These are phyloP conservation scores for Tyrophagus putrescentiae DNA, from an alignment of 1,140 invertebrate species.

Conservation along the genomic window DNA sequence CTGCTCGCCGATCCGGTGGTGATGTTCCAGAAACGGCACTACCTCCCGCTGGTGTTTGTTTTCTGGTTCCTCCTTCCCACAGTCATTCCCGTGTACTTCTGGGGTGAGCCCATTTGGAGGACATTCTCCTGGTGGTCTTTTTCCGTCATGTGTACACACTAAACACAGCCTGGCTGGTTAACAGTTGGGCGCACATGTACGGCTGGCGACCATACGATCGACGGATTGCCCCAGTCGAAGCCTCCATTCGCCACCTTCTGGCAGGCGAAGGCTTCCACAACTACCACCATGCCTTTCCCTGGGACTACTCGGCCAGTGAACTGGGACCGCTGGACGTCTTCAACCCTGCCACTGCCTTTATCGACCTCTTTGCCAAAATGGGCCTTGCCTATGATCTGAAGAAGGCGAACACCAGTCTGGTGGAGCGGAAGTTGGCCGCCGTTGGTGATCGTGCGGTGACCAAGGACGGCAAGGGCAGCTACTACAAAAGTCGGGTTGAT, in stretches of 20 bases:
- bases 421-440: neutral
- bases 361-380: slow-evolving; percentile 38
- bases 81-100: slow-evolving; percentile 57
- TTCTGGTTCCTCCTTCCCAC: slow-evolving; percentile 73
- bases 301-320: slow-evolving; percentile 39
- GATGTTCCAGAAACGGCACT: slow-evolving; percentile 72
- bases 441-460: neutral
- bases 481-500: neutral
- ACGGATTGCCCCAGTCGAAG: slow-evolving; percentile 40
- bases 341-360: slow-evolving; percentile 40
- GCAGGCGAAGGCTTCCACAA: slow-evolving; percentile 45
- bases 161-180: slow-evolving; percentile 57
- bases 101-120: slow-evolving; percentile 53
- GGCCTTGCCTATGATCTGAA: slow-evolving; percentile 39
- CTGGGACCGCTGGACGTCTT: slow-evolving; percentile 37
- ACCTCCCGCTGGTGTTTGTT: slow-evolving; percentile 59
- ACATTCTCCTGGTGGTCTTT: slow-evolving; percentile 5
- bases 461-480: too few species aligned
- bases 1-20: slow-evolving; percentile 64
- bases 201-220: slow-evolving; percentile 35
- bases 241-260: slow-evolving; percentile 36
- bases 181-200: slow-evolving; percentile 40
- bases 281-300: slow-evolving; percentile 43
- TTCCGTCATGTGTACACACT: slow-evolving; percentile 26
- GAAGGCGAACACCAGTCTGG: slow-evolving; percentile 23